Evolutionary conservation across 2,113 vertebrate species (phyloP), one percentile per base, ranked within the genome.

Genomic region (Urocitellus parryii): DNA sequence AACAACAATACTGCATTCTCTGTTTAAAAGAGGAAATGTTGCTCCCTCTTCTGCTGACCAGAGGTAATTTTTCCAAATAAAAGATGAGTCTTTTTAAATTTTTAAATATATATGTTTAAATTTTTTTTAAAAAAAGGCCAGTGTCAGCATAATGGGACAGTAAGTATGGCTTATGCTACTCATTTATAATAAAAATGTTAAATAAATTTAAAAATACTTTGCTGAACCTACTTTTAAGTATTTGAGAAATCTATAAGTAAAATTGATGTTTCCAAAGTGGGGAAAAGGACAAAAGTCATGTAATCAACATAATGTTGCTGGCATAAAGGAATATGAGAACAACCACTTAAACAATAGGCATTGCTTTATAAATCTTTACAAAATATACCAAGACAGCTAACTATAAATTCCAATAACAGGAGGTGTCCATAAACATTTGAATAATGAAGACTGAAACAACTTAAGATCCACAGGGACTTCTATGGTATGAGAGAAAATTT

Each of bases 1-100:
- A 86, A 79, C 37, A 39, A 77, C 77, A 85, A 51, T 1, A 24
- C 3, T 8, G 58, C 74, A 32, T 81, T 79, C 56, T 79, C 80
- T 77, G 90, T 93, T 76, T 74, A 74, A 94, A 91, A 84, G 95
- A 99, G 98, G 98, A 98, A 98, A 95, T 95, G 98, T 84, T 99
- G 98, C 98, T 98, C 98, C 98, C 98, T 98, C 98, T 99, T 97
- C 98, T 98, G 98, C 98, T 98, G 89, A 74, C 48, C 80, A 65
- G 74, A 82, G 96, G 96, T 88, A 97, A 37, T 95, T 93, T 91
- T 88, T 70, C 74, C 48, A 56, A 86, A 58, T 61, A 56, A 20
- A 90, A 85, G 37, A 70, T 0, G 4, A 17, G 58, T 48, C 25
- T 87, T 81, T 94, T 53, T 2, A 8, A 63, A 65, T 53, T 78